Evolutionary conservation across 1,140 invertebrate genomes (phyloP).

Genomic region (Steinernema feltiae): DNA sequence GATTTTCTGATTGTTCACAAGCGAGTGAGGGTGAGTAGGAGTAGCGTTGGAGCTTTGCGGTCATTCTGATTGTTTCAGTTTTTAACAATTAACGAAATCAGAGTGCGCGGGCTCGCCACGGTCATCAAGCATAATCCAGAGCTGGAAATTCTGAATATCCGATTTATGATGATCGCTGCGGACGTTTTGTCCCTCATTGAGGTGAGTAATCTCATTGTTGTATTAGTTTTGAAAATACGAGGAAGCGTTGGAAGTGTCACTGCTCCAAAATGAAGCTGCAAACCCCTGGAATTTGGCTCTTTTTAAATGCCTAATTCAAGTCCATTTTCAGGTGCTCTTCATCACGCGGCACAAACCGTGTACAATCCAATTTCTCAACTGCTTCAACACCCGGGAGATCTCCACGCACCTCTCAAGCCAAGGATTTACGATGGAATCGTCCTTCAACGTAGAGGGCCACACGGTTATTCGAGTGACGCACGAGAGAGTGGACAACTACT

Average conservation of each 20-base stretch:
- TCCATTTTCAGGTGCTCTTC: background rate
- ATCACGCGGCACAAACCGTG: background rate
- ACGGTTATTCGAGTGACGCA: too few species aligned
- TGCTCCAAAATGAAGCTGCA: too few species aligned
- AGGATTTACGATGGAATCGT: background rate
- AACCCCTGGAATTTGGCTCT: too few species aligned
- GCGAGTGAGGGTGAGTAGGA: background rate
- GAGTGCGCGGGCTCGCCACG: background rate
- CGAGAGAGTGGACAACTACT: too few species aligned
- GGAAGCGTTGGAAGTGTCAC: too few species aligned
- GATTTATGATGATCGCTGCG: background rate
- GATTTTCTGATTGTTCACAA: background rate
- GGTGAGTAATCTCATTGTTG: too few species aligned
- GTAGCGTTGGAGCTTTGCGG: background rate
- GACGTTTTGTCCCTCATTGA: background rate
- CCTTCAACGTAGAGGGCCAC: background rate
- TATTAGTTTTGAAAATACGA: too few species aligned
- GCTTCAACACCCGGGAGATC: background rate
- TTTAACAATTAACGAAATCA: background rate
- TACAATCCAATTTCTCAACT: background rate
- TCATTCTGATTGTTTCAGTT: background rate
- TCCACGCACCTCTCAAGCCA: background rate
- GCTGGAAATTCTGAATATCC: background rate
- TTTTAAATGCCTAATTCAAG: background rate
- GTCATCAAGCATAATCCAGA: background rate